Conservation (phyloP, 2,888 invertebrate genomes). For the Andrena praecox region DNA sequence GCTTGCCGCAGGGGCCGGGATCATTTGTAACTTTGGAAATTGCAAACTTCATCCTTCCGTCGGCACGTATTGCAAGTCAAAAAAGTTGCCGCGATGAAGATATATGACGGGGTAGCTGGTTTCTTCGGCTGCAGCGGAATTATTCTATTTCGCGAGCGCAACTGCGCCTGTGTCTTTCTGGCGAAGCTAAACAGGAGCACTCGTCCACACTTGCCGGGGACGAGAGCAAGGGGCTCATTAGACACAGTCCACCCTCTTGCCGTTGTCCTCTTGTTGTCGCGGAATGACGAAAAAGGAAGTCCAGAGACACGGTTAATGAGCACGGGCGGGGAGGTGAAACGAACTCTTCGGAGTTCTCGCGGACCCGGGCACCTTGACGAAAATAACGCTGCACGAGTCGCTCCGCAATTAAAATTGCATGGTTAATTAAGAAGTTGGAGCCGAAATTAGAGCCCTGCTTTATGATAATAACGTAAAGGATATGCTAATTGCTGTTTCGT, state of each 20-base stretch:
- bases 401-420: conserved; percentile 6
- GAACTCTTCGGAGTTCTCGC: not conserved
- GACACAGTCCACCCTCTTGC: conserved; percentile 43
- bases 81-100: not conserved
- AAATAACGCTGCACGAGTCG: not conserved
- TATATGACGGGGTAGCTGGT: not conserved
- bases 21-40: conserved; percentile 2
- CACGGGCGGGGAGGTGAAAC: conserved; percentile 24
- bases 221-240: conserved; percentile 70
- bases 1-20: not conserved
- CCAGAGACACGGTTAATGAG: conserved; percentile 58
- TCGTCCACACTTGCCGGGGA: conserved; percentile 58
- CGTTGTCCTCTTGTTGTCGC: conserved; percentile 37
- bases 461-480: not conserved
- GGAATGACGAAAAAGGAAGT: conserved; percentile 34
- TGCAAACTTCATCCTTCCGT: not conserved
- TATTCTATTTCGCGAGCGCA: conserved; percentile 33
- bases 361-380: conserved; percentile 3
- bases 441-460: not conserved
- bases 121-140: not conserved
- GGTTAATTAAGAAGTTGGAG: not conserved
- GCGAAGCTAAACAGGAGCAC: conserved; percentile 58
- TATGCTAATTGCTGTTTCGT: not conserved
- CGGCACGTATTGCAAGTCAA: not conserved
- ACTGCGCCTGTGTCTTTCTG: conserved; percentile 35